Conservation (phyloP, 2,888 invertebrate species). For the Phania funesta region DNA sequence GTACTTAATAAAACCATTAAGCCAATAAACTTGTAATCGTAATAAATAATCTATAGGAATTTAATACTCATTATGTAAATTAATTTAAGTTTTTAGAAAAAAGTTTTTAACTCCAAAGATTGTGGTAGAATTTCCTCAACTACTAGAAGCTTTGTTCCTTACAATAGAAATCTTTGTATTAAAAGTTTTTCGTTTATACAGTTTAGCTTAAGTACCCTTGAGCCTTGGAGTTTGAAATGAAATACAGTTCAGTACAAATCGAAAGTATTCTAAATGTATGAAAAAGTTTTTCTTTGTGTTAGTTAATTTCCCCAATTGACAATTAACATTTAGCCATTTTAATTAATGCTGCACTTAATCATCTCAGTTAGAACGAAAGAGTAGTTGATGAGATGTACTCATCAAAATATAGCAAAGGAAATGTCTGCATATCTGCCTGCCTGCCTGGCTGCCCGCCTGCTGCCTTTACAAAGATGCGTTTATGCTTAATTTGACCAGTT, state of each 20-base stretch:
- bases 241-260: neutral
- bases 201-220: slow-evolving; percentile 37
- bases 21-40: no score
- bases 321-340: slow-evolving; percentile 60
- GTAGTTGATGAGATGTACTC: neutral
- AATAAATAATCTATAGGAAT: no score
- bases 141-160: neutral
- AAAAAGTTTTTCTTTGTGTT: slow-evolving; percentile 27
- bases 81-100: no score
- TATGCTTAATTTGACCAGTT: neutral
- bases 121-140: neutral
- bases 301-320: slow-evolving; percentile 65
- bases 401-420: neutral
- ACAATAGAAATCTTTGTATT: neutral
- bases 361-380: neutral
- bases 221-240: slow-evolving; percentile 3
- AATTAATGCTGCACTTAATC: slow-evolving; percentile 54
- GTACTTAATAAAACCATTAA: no score
- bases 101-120: slow-evolving; percentile 2
- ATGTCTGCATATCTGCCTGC: neutral
- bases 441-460: neutral
- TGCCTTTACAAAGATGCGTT: neutral
- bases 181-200: slow-evolving; percentile 12
- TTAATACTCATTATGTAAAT: no score
- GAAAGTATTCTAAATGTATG: neutral